These are phyloP conservation scores for Amphimallon solstitiale DNA, from an alignment of 2,888 invertebrate species.

Conservation along the genomic window DNA sequence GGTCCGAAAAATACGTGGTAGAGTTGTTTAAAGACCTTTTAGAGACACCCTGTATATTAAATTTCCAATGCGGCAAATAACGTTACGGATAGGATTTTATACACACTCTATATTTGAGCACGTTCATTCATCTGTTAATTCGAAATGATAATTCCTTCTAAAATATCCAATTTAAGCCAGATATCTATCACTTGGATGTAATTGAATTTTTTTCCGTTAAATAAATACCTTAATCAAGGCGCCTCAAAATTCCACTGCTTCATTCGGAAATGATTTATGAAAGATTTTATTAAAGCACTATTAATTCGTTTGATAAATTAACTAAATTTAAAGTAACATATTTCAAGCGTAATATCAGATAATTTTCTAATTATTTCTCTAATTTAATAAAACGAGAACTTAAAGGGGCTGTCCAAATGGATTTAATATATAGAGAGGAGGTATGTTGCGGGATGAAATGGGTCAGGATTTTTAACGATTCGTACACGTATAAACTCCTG, in stretches of 20 bases:
- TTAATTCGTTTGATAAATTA: slow-evolving; percentile 19
- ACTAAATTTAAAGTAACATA: slow-evolving; percentile 21
- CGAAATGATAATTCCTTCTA: not conserved
- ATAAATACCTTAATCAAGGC: slow-evolving; percentile 9
- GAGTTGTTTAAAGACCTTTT: no score
- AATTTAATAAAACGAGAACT: slow-evolving; percentile 11
- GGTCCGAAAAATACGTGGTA: no score
- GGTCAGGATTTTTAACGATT: slow-evolving; percentile 1
- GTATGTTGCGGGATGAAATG: slow-evolving; percentile 7
- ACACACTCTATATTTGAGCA: no score
- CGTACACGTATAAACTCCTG: not conserved
- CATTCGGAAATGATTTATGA: slow-evolving; percentile 14
- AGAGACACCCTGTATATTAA: no score
- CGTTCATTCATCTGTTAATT: no score
- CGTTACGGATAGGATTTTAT: no score
- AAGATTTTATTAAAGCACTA: slow-evolving; percentile 13
- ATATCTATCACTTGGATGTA: slow-evolving; percentile 4
- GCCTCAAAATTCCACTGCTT: not conserved
- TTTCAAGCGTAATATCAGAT: slow-evolving; percentile 14
- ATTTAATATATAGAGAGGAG: no score
- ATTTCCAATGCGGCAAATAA: no score
- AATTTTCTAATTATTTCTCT: slow-evolving; percentile 19
- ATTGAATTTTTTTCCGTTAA: slow-evolving; percentile 14
- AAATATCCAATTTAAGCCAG: slow-evolving; percentile 2
- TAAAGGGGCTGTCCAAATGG: not conserved